A percentile compares a stretch with the other conserved stretches of the same genome.
Conservation (phyloP, 2,113 vertebrate genomes). For the Scophthalmus maximus region DNA sequence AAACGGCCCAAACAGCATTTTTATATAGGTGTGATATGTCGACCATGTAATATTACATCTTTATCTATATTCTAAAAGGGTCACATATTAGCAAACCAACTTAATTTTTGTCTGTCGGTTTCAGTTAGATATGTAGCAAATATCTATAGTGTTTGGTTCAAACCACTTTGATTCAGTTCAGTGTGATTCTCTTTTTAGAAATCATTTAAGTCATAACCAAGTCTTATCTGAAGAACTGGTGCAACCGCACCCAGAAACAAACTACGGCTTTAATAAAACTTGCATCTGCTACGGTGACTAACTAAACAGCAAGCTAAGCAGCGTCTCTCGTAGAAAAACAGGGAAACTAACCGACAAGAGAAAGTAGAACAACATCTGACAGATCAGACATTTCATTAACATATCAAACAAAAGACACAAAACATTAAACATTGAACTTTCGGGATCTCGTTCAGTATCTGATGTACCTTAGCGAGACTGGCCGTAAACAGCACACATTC, state of each 20-base stretch:
- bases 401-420: slow-evolving; percentile 4
- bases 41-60: no score
- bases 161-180: not conserved
- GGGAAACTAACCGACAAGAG: slow-evolving; percentile 7
- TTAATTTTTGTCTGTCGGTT: no score
- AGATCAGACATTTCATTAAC: slow-evolving; percentile 17
- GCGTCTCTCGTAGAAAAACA: slow-evolving; percentile 15
- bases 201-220: not conserved
- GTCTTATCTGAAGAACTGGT: not conserved
- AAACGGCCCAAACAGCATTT: no score
- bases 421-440: slow-evolving; percentile 20
- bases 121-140: no score
- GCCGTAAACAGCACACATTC: slow-evolving; percentile 93
- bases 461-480: slow-evolving; percentile 90
- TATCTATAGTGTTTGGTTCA: no score
- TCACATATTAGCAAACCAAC: no score
- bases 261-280: slow-evolving; percentile 5
- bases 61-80: no score
- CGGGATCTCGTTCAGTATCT: not conserved
- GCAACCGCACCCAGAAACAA: not conserved
- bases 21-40: no score
- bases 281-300: no score
- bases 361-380: slow-evolving; percentile 37
- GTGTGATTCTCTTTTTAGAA: not conserved
- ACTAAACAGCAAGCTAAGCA: not conserved